phyloP scores from a whole-genome alignment of 92 coral and sea anemone genomes.

The Virgularia gustaviana region DNA sequence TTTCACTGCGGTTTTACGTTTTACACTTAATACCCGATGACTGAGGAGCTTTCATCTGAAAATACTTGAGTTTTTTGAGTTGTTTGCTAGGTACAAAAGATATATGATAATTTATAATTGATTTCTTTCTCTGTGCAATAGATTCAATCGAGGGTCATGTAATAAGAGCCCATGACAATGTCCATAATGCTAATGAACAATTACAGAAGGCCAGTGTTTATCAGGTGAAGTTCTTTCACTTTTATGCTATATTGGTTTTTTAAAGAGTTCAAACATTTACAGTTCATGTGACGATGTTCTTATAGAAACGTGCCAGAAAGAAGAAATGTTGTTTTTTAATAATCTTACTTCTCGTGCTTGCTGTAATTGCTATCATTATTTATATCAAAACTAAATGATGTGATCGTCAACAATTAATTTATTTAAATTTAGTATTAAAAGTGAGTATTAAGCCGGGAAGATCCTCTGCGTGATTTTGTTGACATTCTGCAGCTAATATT shows the following conservation, averaged over 20 bases:
- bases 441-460: neutral
- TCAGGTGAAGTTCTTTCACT: conserved; percentile 31
- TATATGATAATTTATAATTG: too few relatives aligned
- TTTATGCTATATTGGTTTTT: too few relatives aligned
- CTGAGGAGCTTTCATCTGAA: too few relatives aligned
- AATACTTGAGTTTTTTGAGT: too few relatives aligned
- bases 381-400: conserved; percentile 10
- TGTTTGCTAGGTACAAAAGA: too few relatives aligned
- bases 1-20: too few relatives aligned
- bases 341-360: conserved; percentile 7
- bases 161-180: conserved; percentile 43
- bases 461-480: neutral
- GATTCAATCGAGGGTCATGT: conserved; percentile 59
- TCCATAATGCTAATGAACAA: conserved; percentile 42
- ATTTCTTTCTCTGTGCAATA: too few relatives aligned
- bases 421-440: neutral
- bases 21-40: too few relatives aligned
- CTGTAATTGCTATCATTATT: neutral
- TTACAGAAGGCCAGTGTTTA: conserved; percentile 48
- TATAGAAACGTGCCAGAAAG: conserved; percentile 27
- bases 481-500: too few relatives aligned
- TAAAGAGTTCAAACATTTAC: neutral
- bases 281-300: neutral
- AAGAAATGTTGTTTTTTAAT: conserved; percentile 24
- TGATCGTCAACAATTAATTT: neutral